phyloP scores from a whole-genome alignment of 1,140 invertebrate genomes.

The Drosophila obscura region DNA sequence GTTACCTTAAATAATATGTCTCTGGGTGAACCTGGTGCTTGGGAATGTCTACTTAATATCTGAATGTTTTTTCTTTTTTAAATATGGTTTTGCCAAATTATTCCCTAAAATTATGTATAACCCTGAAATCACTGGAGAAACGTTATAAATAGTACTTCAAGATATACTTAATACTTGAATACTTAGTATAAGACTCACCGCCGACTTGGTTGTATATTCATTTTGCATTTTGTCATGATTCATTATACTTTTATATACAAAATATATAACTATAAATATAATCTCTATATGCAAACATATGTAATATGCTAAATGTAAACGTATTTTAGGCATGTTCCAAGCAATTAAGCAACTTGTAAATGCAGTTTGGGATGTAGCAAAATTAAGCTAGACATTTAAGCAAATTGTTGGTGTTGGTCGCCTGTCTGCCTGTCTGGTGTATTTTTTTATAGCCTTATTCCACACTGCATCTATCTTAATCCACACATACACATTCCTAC shows the following conservation, averaged over 20 bases:
- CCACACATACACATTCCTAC: conserved; percentile 30
- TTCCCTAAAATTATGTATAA: no score
- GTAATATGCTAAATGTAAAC: conserved; percentile 28
- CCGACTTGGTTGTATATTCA: conserved; percentile 21
- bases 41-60: no score
- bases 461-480: conserved; percentile 42
- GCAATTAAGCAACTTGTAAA: conserved; percentile 56
- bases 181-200: neutral
- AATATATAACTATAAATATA: no score
- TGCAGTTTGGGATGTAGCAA: conserved; percentile 33
- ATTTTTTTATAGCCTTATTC: conserved; percentile 21
- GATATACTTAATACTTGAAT: no score
- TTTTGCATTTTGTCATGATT: conserved; percentile 56
- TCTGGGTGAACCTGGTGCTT: no score
- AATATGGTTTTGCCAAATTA: no score
- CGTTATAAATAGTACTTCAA: neutral
- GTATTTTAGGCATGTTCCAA: conserved; percentile 63
- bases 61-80: no score
- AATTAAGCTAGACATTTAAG: conserved; percentile 54
- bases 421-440: conserved; percentile 54
- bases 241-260: conserved; percentile 18
- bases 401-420: conserved; percentile 73
- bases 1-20: no score
- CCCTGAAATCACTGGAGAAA: neutral
- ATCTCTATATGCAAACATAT: conserved; percentile 9